These are phyloP conservation scores for Spialia ferax DNA, from an alignment of 2,888 invertebrate species.

Conservation along the genomic window DNA sequence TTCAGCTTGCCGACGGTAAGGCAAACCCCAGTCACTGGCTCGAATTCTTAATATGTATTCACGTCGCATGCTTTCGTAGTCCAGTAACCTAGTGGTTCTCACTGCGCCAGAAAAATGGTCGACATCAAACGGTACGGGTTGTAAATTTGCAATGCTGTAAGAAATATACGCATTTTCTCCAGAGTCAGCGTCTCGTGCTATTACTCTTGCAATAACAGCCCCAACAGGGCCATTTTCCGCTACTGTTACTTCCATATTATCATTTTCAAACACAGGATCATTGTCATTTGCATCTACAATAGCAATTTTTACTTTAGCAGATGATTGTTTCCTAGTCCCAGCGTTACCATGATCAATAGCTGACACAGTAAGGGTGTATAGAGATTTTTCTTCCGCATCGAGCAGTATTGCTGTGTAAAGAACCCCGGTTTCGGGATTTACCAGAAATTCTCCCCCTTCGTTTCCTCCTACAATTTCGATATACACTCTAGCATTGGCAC, in stretches of 20 bases:
- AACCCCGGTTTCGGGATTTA: conserved; percentile 96
- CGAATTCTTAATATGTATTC: conserved; percentile 93
- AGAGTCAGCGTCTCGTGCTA: conserved; percentile 95
- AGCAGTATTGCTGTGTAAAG: conserved; percentile 93
- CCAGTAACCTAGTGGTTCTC: conserved; percentile 93
- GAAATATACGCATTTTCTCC: conserved; percentile 98
- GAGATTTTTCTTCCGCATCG: conserved; percentile 94
- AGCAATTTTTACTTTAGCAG: conserved; percentile 96
- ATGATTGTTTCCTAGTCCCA: conserved; percentile 94
- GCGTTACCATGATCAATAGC: conserved; percentile 96
- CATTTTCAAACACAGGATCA: conserved; percentile 94
- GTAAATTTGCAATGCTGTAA: conserved; percentile 96
- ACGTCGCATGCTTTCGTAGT: conserved; percentile 96
- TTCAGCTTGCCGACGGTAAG: conserved; percentile 96
- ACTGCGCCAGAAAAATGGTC: conserved; percentile 97
- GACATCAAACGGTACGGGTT: conserved; percentile 97
- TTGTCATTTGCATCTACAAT: conserved; percentile 98
- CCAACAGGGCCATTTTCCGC: conserved; percentile 96
- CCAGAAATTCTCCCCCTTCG: conserved; percentile 94
- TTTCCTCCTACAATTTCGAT: conserved; percentile 97
- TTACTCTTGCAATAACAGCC: conserved; percentile 93
- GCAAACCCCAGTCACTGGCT: conserved; percentile 98
- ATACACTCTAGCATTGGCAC: conserved; percentile 93
- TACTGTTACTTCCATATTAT: conserved; percentile 90
- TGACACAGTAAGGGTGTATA: conserved; percentile 95